These are phyloP conservation scores for Zygogramma bicolorata DNA, from an alignment of 2,888 invertebrate species.

Conservation along the genomic window DNA sequence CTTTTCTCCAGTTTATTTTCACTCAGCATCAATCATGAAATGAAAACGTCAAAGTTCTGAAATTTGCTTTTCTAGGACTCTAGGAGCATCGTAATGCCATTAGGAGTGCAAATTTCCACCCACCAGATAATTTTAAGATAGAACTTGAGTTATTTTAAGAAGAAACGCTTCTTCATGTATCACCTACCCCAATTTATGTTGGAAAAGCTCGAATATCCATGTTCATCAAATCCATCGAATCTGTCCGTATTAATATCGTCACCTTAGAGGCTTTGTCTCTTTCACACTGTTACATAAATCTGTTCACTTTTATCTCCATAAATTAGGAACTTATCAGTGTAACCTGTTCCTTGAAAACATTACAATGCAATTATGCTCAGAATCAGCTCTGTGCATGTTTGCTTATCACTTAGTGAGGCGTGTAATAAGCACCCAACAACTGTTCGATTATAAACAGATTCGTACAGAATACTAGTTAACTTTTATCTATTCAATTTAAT, in stretches of 20 bases:
- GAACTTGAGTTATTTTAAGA: too few relatives aligned
- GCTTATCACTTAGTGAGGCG: slow-evolving; percentile 62
- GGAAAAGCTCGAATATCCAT: not conserved
- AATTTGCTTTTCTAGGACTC: too few relatives aligned
- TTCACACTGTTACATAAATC: not conserved
- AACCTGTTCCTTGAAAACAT: slow-evolving; percentile 37
- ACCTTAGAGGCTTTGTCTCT: not conserved
- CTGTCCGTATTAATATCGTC: not conserved
- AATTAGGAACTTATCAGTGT: slow-evolving; percentile 23
- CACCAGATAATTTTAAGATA: too few relatives aligned
- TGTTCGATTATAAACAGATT: slow-evolving; percentile 52
- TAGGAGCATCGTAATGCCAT: too few relatives aligned
- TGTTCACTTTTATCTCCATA: not conserved
- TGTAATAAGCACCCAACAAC: slow-evolving; percentile 62
- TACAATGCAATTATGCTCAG: slow-evolving; percentile 51
- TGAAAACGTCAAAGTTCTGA: too few relatives aligned
- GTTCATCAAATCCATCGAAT: not conserved
- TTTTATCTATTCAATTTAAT: slow-evolving; percentile 31
- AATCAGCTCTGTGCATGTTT: slow-evolving; percentile 60
- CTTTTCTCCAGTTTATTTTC: too few relatives aligned
- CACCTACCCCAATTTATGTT: not conserved
- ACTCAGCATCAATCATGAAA: too few relatives aligned
- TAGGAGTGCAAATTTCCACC: too few relatives aligned
- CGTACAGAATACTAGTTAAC: slow-evolving; percentile 45
- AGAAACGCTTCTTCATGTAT: too few relatives aligned